Evolutionary conservation across 2,797 vertebrate genomes (phyloP).

Genomic region (Eurystomus glaucurus): DNA sequence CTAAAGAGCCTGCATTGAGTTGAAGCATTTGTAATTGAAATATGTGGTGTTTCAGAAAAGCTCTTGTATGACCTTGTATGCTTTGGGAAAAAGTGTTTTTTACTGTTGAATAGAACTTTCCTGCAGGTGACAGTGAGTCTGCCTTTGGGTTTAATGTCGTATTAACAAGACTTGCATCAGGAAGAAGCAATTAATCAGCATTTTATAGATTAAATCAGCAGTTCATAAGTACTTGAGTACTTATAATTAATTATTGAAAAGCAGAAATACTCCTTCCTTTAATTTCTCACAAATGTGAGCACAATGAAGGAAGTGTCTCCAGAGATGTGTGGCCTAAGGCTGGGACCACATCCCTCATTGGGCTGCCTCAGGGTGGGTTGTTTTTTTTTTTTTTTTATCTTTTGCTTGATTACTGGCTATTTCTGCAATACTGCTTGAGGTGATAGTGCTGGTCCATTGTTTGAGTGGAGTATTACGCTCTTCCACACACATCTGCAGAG

Average conservation of each 20-base stretch:
- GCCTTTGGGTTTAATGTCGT: not conserved
- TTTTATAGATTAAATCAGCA: not conserved
- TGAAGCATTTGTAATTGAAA: not conserved
- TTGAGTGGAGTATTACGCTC: not conserved
- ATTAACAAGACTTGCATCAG: not conserved
- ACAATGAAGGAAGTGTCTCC: not conserved
- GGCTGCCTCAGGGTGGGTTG: not conserved
- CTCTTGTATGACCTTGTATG: not conserved
- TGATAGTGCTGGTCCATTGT: not conserved
- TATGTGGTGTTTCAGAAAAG: not conserved
- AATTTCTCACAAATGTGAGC: not conserved
- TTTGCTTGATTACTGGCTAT: not conserved
- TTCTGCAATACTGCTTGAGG: not conserved
- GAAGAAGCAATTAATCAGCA: not conserved
- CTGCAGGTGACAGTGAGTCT: not conserved
- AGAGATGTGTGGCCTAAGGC: not conserved
- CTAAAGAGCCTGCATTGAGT: not conserved
- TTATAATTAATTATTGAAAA: not conserved
- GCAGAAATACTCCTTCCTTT: not conserved
- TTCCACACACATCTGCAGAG: rapidly evolving
- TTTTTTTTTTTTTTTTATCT: not conserved
- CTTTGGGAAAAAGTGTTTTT: not conserved
- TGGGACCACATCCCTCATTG: not conserved
- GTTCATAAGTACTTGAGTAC: not conserved
- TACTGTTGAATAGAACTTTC: not conserved